phyloP scores from a whole-genome alignment of 2,888 invertebrate genomes.

The Acleris literana region DNA sequence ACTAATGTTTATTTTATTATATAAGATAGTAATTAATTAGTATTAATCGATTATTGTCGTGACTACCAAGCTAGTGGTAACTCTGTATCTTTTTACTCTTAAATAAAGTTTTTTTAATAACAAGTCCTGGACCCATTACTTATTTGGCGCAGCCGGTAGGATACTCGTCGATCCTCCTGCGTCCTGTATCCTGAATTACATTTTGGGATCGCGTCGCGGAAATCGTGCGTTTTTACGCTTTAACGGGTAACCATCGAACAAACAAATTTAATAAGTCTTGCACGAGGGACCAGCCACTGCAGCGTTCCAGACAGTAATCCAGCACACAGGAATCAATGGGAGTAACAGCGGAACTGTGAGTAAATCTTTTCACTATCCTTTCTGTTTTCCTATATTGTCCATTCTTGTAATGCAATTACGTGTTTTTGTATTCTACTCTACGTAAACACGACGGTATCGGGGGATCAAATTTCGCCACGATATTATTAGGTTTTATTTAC shows the following conservation, averaged over 20 bases:
- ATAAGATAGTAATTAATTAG: background rate
- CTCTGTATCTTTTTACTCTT: background rate
- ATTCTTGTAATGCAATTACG: background rate
- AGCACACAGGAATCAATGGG: conserved; percentile 1
- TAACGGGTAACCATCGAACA: background rate
- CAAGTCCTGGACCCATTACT: background rate
- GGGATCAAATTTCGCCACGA: background rate
- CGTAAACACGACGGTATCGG: background rate
- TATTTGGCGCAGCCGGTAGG: background rate
- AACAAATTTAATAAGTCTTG: conserved; percentile 9
- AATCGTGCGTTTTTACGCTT: too few relatives aligned
- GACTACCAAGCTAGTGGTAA: background rate
- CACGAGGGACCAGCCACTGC: background rate
- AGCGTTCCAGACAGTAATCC: background rate
- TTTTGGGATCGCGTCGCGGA: too few relatives aligned
- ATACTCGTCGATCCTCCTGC: too few relatives aligned
- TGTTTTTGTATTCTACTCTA: conserved; percentile 2
- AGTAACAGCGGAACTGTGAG: conserved; percentile 9
- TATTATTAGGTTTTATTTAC: background rate
- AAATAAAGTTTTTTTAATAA: conserved; percentile 2
- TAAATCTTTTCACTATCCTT: conserved; percentile 15
- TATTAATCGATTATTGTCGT: background rate
- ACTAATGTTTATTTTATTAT: conserved; percentile 1
- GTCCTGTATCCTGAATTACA: too few relatives aligned
- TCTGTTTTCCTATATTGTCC: conserved; percentile 16